These are phyloP conservation scores for Phyllostomus hastatus DNA, from an alignment of 2,113 vertebrate genomes.

Conservation along the genomic window DNA sequence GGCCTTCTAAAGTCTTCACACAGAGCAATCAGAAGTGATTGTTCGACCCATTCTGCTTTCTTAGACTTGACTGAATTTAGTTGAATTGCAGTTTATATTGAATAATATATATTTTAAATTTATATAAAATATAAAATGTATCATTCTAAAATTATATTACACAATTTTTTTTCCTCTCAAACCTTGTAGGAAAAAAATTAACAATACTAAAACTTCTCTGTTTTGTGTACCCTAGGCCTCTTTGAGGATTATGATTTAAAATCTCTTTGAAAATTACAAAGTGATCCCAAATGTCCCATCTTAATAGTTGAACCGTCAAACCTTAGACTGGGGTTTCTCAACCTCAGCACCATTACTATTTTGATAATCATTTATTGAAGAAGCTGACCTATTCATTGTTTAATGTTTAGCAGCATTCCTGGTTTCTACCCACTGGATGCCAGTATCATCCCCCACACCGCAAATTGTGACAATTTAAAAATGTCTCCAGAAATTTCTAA, in stretches of 20 bases:
- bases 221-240: not conserved
- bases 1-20: not conserved
- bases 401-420: not conserved
- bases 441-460: no score
- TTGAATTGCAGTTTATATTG: not conserved
- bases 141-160: not conserved
- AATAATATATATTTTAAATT: not conserved
- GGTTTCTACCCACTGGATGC: not conserved
- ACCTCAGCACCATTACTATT: no score
- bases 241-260: not conserved
- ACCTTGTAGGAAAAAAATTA: not conserved
- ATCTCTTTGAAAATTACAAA: not conserved
- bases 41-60: not conserved
- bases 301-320: not conserved
- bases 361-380: not conserved
- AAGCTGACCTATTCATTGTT: not conserved
- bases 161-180: not conserved
- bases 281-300: not conserved
- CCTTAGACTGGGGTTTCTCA: not conserved
- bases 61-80: not conserved
- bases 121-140: not conserved
- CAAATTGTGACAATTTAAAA: not conserved
- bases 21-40: not conserved
- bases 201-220: not conserved
- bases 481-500: not conserved